Evolutionary conservation across 2,888 invertebrate species (phyloP), one percentile per base, ranked within the genome.

Genomic region (Meteorus cinctellus): DNA sequence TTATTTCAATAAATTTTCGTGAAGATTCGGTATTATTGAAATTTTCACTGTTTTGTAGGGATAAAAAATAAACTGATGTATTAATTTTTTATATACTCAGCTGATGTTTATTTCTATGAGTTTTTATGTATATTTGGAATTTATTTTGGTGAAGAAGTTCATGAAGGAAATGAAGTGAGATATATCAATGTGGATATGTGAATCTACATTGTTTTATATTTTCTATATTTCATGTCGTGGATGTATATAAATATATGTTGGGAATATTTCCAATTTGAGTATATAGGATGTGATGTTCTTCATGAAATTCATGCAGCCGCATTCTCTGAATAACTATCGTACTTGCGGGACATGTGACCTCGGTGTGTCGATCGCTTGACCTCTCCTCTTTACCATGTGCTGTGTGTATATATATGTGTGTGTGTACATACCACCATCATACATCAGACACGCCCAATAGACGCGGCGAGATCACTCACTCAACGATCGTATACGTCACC

Each of bases 341-440:
- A 19, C 19, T 55, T 24, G 55, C 6, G 8, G n/a, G n/a, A 55
- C n/a, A 55, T 6, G 6, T 8, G 55, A 55, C 19, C 55, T 55
- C 19, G 19, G 10, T 19, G 55, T 55, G 55, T 55, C 55, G 55
- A 55, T 55, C 19, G 55, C 55, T 55, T 55, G 55, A 55, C 55
- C 55, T 19, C 55, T 55, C 55, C 55, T 55, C 55, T 55, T 19
- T 19, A 41, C 12, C 0, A 41, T 41, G 12, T 41, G 12, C 4
- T 41, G 12, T 41, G 1, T 41, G 12, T 41, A 12, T 41, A 41
- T 41, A 1, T 41, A 41, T 41, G 12, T 4, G 8, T 41, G 41
- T 41, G 41, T 19, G 19, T 55, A 55, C 8, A 55, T n/a, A 48
- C 2, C 19, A 55, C 55, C 0, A 55, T 55, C 24, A 19, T 55